Base-by-base conservation (phyloP, 2,888 invertebrate species). In the Nomada goodeniana region DNA sequence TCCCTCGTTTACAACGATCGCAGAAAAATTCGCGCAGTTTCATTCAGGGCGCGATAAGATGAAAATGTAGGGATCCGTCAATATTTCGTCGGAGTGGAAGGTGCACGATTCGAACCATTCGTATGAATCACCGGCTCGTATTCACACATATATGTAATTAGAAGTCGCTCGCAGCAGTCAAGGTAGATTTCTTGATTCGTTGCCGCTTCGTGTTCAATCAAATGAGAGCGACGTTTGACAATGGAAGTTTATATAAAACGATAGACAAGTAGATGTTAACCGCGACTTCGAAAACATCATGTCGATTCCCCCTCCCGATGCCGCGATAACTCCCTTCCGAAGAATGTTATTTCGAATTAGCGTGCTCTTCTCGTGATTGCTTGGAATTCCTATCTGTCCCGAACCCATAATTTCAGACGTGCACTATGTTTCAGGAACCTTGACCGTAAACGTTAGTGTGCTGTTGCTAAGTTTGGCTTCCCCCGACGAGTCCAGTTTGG, bases 401-500 rank as follows among this genome's bases (percentile, higher is more conserved):
- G 50, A 53, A 3, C 26, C 52, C 11, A 63, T 64, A 79, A 50
- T 71, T 72, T 80, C 55, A 86, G 74, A 88, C 88, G 83, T 86
- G 91, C 91, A 89, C 90, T 94, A 91, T 94, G 93, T 95, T 97
- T 92, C 96, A 98, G 98, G 97, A 95, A 97, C 97, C 92, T 96
- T 98, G 94, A 97, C 97, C 91, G 98, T 98, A 89, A 98, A 98
- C 95, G 98, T 98, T 94, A 98, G 98, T 95, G 98, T 98, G 91
- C 95, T 98, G 94, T 96, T 98, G 92, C 96, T 98, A 94, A 98
- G 98, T 95, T 96, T 98, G 95, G 98, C 98, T 91, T 98, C 98
- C 90, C 98, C 98, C 89, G 98, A 98, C 95, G 98, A 98, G 95
- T 98, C 98, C 93, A 98, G 98, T 95, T 96, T 98, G 96, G 98